These are phyloP conservation scores for silkworm (Bombyx mori) DNA, from an alignment of 1,140 invertebrate genomes.

Conservation along the genomic window ASM3026992v2 NC_085117.1:15038501-15039000, in stretches of 20 bases:
- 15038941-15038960: slow-evolving; percentile 34
- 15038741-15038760: slow-evolving; percentile 70
- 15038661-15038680: slow-evolving; percentile 13
- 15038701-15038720: slow-evolving; percentile 54
- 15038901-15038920: slow-evolving; percentile 19
- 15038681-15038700: slow-evolving; percentile 17
- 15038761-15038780: slow-evolving; percentile 62
- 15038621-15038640: slow-evolving; percentile 11
- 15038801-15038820: slow-evolving; percentile 65
- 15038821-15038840: slow-evolving; percentile 49
- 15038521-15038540: slow-evolving; percentile 24
- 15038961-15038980: slow-evolving; percentile 17
- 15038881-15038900: slow-evolving; percentile 26
- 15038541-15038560: slow-evolving; percentile 14
- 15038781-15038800: slow-evolving; percentile 61
- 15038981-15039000: slow-evolving; percentile 51
- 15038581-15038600: slow-evolving; percentile 13
- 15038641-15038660: slow-evolving; percentile 4
- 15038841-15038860: slow-evolving; percentile 15
- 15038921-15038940: slow-evolving; percentile 17
- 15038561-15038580: slow-evolving; percentile 19
- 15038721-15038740: slow-evolving; percentile 45
- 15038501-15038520: slow-evolving; percentile 38
- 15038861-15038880: slow-evolving; percentile 20
- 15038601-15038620: slow-evolving; percentile 24